Conservation (phyloP, 2,113 vertebrate genomes). For the Chauna torquata region DNA sequence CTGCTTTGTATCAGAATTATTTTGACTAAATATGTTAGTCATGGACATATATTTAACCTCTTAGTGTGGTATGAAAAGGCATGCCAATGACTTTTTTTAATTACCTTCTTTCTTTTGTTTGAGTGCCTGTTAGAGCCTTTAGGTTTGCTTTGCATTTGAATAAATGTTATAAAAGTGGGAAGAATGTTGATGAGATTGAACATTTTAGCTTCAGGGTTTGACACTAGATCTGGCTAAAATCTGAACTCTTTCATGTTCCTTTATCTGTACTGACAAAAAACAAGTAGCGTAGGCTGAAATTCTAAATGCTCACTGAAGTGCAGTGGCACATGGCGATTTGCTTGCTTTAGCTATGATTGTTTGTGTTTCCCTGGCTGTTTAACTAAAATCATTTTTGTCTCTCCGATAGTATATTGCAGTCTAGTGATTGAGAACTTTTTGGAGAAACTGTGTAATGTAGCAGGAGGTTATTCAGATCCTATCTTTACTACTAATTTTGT, state of each 20-base stretch:
- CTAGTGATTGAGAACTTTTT: not conserved
- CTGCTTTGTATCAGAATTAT: not conserved
- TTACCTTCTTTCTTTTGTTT: not conserved
- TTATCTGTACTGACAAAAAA: not conserved
- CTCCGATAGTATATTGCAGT: not conserved
- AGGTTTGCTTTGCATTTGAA: conserved; percentile 9
- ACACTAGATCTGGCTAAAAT: conserved; percentile 34
- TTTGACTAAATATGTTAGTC: not conserved
- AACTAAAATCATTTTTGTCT: not conserved
- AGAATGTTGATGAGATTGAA: conserved; percentile 5
- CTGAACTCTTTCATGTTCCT: conserved; percentile 13
- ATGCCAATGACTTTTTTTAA: not conserved
- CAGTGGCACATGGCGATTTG: not conserved
- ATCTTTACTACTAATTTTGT: not conserved
- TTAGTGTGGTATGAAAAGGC: not conserved
- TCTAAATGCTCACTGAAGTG: not conserved
- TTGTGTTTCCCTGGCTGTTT: not conserved
- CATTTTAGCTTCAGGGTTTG: conserved; percentile 8
- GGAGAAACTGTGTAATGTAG: not conserved
- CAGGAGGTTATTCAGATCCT: not conserved
- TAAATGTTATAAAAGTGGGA: not conserved
- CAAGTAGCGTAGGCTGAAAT: not conserved
- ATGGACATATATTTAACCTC: not conserved
- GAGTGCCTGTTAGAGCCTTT: not conserved
- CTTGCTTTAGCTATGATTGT: not conserved